Evolutionary conservation across 2,797 vertebrate genomes (phyloP), one percentile per base, ranked within the genome.

Genomic region (Parotocinclus haroldoi): DNA sequence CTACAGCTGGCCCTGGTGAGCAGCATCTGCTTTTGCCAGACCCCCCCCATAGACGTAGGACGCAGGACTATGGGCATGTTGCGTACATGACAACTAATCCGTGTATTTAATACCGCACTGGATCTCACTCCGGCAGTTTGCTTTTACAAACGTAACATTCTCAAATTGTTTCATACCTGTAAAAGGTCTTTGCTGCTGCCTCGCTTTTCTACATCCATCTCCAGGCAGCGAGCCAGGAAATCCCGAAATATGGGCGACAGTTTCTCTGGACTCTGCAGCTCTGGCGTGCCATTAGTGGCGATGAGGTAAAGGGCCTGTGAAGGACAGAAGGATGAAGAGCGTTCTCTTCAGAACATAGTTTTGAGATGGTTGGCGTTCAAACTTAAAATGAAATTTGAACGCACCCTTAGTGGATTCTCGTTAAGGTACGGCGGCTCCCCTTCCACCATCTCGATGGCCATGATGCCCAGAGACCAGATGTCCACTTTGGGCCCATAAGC

Each of bases 371-470:
- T 7, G 9, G 40, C 1, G 40, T 9, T 11, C 40, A 9, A 3
- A 42, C 40, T 9, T 42, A 76, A 46, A 56, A 37, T 1, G 14
- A 61, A 14, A 10, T 6, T 36, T 9, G 13, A 36, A 84, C 93
- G 90, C 88, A 99, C 96, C 89, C 96, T 91, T 77, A 99, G 86
- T 11, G 95, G 96, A 85, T 99, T 98, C 82, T 99, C 96, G 0
- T 96, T 99, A 83, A 98, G 96, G 86, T 98, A 98, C 0, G 96
- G 96, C 17, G 96, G 95, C 37, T 99, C 96, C 79, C 95, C 96
- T 89, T 98, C 96, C 45, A 98, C 95, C 96, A 99, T 99, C 85
- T 98, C 96, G 39, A 99, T 99, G 48, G 96, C 95, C 96, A 99
- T 98, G 78, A 98, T 99, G 54, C 96, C 96, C 76, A 99, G 86